Conservation (phyloP, 2,113 vertebrate genomes). For the Eidolon helvum region DNA sequence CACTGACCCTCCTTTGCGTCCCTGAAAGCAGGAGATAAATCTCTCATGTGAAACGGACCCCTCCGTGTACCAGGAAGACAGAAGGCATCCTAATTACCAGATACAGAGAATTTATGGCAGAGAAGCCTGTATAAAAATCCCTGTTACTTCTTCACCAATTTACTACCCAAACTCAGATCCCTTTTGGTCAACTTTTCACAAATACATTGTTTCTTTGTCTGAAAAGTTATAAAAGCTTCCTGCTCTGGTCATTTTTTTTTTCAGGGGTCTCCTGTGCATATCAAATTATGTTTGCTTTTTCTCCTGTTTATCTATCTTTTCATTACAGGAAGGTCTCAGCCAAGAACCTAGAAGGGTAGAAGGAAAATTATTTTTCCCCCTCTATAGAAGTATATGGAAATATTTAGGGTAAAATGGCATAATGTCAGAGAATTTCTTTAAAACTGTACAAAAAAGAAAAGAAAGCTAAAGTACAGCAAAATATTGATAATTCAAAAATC, state of each 20-base stretch:
- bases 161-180: no score
- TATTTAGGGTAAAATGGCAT: background rate
- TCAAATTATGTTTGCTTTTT: background rate
- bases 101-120: no score
- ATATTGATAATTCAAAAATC: background rate
- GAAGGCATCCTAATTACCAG: background rate
- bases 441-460: background rate
- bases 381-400: background rate
- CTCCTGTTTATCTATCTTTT: background rate
- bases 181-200: no score
- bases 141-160: no score
- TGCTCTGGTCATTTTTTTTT: no score
- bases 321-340: background rate
- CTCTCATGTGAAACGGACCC: background rate
- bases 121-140: no score
- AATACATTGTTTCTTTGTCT: no score
- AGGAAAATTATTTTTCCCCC: no score
- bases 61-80: background rate
- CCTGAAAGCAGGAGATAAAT: background rate
- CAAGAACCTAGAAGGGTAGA: background rate
- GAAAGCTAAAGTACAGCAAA: background rate
- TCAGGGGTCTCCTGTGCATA: background rate
- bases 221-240: no score
- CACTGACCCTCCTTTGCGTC: background rate
- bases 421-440: background rate